Conservation (phyloP, 1,140 invertebrate genomes). For the Sycobia sp. region DNA sequence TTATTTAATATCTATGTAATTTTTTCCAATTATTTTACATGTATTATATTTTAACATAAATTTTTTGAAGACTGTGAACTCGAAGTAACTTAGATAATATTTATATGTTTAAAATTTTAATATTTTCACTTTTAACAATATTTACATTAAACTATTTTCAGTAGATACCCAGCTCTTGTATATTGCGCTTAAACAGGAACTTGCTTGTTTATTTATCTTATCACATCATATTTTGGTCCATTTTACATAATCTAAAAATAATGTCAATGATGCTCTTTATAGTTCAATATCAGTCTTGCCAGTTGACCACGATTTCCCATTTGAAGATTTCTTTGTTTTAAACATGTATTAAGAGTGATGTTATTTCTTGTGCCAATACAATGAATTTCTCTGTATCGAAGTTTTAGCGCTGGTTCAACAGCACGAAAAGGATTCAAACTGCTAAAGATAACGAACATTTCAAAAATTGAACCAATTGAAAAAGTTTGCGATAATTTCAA, state of each 20-base stretch:
- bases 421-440: constrained; percentile 73
- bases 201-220: constrained; percentile 29
- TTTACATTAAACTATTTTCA: constrained; percentile 36
- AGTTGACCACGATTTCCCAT: constrained; percentile 60
- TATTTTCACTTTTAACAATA: constrained; percentile 29
- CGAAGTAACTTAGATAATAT: no score
- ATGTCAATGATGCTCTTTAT: constrained; percentile 44
- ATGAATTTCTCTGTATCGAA: constrained; percentile 63
- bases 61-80: no score
- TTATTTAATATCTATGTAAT: not conserved
- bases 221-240: constrained; percentile 26
- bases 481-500: constrained; percentile 48
- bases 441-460: constrained; percentile 68
- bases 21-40: not conserved
- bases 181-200: constrained; percentile 24
- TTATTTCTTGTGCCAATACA: constrained; percentile 45
- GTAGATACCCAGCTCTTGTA: constrained; percentile 28
- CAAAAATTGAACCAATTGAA: constrained; percentile 62
- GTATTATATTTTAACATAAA: no score
- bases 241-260: constrained; percentile 23
- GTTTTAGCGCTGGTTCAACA: constrained; percentile 72
- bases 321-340: constrained; percentile 45
- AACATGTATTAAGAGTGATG: constrained; percentile 45
- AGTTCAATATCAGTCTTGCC: constrained; percentile 59
- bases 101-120: constrained; percentile 21